A percentile compares a stretch with the other conserved stretches of the same genome.
Conservation (phyloP, 2,888 invertebrate genomes). For the Synanthedon andrenaeformis region DNA sequence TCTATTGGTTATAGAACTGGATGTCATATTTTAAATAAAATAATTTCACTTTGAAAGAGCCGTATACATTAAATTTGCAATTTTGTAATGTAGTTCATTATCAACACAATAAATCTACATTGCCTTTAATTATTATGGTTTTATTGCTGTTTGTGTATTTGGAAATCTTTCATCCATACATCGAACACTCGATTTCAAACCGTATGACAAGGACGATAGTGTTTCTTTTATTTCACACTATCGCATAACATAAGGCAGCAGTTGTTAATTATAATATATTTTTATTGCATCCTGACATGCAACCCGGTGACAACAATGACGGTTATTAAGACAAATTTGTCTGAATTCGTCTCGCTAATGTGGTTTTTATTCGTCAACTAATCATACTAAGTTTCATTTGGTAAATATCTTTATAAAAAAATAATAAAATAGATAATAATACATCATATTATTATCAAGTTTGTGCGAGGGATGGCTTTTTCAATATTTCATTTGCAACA, state of each 20-base stretch:
- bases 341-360: conserved; percentile 12
- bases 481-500: no score
- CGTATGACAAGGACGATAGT: no score
- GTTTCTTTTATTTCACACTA: not conserved
- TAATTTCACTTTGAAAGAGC: not conserved
- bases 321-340: conserved; percentile 28
- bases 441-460: no score
- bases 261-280: not conserved
- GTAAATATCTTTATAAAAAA: no score
- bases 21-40: no score
- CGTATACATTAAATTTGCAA: not conserved
- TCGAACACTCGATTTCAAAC: not conserved
- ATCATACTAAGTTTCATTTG: no score
- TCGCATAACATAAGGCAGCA: not conserved
- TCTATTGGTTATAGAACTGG: no score
- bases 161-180: no score
- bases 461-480: no score
- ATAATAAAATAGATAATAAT: no score
- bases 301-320: conserved; percentile 28
- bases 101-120: conserved; percentile 38
- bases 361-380: not conserved
- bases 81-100: conserved; percentile 13
- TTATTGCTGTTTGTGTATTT: conserved; percentile 11
- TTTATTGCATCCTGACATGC: conserved; percentile 35
- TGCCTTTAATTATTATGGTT: conserved; percentile 41